Conservation (phyloP, 2,113 vertebrate species). For the Mormyrus lacerda region DNA sequence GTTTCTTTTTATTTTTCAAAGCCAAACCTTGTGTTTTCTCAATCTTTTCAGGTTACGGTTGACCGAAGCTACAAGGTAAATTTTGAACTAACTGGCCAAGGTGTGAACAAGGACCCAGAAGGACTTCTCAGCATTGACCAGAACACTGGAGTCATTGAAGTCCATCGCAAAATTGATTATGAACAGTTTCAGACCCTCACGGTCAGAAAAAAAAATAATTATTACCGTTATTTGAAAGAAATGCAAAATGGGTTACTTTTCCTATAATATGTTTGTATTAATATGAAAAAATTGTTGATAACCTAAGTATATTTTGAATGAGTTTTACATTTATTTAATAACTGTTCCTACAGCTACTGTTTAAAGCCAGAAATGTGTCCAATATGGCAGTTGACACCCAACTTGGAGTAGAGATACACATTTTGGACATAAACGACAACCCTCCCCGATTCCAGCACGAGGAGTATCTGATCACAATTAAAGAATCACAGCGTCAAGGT, state of each 20-base stretch:
- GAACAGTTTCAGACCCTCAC: slow-evolving; percentile 24
- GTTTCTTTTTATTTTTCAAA: background rate
- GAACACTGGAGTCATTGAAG: slow-evolving; percentile 24
- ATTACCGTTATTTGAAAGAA: background rate
- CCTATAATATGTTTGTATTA: background rate
- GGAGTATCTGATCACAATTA: slow-evolving; percentile 6
- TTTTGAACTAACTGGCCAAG: slow-evolving; percentile 38
- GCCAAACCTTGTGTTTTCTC: background rate
- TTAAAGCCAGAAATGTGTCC: slow-evolving; percentile 23
- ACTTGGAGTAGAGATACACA: slow-evolving; percentile 37
- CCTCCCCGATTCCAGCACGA: slow-evolving; percentile 26
- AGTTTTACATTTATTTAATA: background rate
- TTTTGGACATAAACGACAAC: slow-evolving; percentile 49
- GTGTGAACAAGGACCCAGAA: slow-evolving; percentile 39
- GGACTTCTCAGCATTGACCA: slow-evolving; percentile 31
- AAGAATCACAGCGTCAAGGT: slow-evolving; percentile 44
- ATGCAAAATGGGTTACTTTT: background rate
- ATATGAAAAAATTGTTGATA: background rate
- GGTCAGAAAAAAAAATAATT: slow-evolving; percentile 17
- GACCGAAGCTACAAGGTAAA: background rate
- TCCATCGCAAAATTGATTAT: slow-evolving; percentile 37
- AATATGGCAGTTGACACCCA: background rate
- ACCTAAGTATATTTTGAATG: background rate
- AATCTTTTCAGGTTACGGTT: slow-evolving; percentile 28
- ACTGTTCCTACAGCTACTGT: slow-evolving; percentile 27